These are phyloP conservation scores for Anoplolepis gracilipes DNA, from an alignment of 1,140 invertebrate species.

Conservation along the genomic window DNA sequence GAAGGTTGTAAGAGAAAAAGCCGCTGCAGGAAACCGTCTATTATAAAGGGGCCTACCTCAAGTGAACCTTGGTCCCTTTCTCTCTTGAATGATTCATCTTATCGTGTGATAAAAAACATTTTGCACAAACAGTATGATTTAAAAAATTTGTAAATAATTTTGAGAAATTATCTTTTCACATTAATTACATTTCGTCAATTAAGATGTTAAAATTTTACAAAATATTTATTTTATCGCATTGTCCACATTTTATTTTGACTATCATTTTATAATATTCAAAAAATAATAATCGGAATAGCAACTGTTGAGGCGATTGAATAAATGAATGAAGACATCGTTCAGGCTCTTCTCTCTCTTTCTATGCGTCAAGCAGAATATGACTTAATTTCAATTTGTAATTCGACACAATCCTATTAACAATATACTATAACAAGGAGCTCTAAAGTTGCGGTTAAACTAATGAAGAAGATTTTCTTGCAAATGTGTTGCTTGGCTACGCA, in stretches of 20 bases:
- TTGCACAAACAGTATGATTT: background rate
- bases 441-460: slow-evolving; percentile 52
- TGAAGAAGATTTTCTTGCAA: slow-evolving; percentile 38
- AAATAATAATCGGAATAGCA: background rate
- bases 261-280: background rate
- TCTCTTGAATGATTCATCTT: background rate
- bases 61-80: slow-evolving; percentile 1
- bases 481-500: background rate
- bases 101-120: slow-evolving; percentile 16
- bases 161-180: background rate
- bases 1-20: slow-evolving; percentile 53
- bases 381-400: slow-evolving; percentile 33
- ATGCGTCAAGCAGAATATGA: background rate
- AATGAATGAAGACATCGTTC: background rate
- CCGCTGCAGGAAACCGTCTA: slow-evolving; percentile 50
- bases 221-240: background rate
- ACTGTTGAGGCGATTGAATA: background rate
- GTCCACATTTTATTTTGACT: background rate
- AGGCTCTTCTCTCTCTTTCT: background rate
- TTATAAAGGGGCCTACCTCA: slow-evolving; percentile 40
- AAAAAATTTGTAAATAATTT: background rate
- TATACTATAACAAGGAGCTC: slow-evolving; percentile 5
- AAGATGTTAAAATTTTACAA: background rate
- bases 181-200: background rate
- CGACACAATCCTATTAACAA: slow-evolving; percentile 31